phyloP scores from a whole-genome alignment of 2,113 vertebrate genomes.

The Mesembrinibis cayennensis region DNA sequence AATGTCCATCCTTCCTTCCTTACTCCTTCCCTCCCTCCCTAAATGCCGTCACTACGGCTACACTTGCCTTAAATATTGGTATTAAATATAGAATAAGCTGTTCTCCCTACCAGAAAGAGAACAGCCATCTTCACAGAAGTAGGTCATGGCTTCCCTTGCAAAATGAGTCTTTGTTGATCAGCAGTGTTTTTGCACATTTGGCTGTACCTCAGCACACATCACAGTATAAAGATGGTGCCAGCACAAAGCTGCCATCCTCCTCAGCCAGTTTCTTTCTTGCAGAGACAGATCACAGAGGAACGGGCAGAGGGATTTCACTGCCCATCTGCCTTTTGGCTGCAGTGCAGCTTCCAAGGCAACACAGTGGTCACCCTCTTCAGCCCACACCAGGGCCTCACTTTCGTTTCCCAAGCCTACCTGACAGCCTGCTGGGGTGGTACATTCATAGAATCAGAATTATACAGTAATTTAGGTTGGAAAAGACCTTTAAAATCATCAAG shows the following conservation, averaged over 20 bases:
- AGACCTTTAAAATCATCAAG: not conserved
- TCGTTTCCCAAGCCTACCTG: not conserved
- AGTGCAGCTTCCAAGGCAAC: not conserved
- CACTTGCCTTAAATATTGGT: not conserved
- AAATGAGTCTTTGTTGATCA: not conserved
- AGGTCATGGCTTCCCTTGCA: not conserved
- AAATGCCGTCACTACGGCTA: not conserved
- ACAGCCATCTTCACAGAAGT: not conserved
- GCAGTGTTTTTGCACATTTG: not conserved
- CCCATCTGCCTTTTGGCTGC: not conserved
- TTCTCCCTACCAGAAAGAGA: not conserved
- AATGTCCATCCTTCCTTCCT: not conserved
- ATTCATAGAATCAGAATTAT: not conserved
- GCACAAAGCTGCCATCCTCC: not conserved
- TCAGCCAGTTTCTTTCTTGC: not conserved
- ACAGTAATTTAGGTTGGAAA: not conserved
- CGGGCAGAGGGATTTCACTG: not conserved
- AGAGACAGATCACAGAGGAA: not conserved
- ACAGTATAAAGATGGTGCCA: not conserved
- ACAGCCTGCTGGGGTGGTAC: not conserved
- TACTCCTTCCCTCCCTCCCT: not conserved
- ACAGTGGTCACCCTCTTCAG: not conserved
- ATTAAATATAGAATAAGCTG: not conserved
- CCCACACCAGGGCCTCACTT: not conserved
- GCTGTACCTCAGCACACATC: not conserved